phyloP scores from a whole-genome alignment of 2,113 vertebrate species.

The Hipposideros armiger region DNA sequence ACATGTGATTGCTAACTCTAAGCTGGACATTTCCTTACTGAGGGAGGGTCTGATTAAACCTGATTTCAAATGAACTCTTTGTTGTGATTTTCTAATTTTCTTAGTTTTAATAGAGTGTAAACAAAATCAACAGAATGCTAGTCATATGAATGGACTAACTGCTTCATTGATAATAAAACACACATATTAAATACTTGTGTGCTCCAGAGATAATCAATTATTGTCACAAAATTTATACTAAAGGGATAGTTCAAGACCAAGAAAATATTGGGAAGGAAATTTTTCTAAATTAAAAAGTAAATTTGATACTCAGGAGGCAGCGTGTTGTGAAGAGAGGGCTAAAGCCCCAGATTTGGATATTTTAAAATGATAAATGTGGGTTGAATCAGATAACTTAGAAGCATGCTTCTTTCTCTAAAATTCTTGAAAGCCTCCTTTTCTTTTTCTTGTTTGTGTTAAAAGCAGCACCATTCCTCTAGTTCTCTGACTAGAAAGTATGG shows the following conservation, averaged over 20 bases:
- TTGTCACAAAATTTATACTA: neutral
- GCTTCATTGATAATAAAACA: neutral
- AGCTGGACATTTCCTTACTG: neutral
- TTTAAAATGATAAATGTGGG: neutral
- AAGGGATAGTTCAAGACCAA: neutral
- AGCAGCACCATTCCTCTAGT: neutral
- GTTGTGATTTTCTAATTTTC: constrained; percentile 19
- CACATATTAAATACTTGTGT: neutral
- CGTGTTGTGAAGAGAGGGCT: neutral
- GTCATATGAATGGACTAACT: neutral
- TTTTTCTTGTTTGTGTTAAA: neutral
- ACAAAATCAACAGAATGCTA: neutral
- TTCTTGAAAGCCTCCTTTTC: neutral
- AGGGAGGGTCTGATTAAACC: neutral
- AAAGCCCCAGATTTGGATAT: neutral
- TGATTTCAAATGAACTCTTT: neutral
- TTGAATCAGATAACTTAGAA: neutral
- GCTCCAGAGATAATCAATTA: neutral
- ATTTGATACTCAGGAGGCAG: neutral
- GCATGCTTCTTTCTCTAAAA: neutral
- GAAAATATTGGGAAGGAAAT: neutral
- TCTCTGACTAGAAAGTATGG: neutral
- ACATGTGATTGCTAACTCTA: neutral
- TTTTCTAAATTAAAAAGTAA: constrained; percentile 5
- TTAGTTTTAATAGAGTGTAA: neutral